These are phyloP conservation scores for Neoniphon sammara DNA, from an alignment of 2,797 vertebrate species.

Conservation along the genomic window DNA sequence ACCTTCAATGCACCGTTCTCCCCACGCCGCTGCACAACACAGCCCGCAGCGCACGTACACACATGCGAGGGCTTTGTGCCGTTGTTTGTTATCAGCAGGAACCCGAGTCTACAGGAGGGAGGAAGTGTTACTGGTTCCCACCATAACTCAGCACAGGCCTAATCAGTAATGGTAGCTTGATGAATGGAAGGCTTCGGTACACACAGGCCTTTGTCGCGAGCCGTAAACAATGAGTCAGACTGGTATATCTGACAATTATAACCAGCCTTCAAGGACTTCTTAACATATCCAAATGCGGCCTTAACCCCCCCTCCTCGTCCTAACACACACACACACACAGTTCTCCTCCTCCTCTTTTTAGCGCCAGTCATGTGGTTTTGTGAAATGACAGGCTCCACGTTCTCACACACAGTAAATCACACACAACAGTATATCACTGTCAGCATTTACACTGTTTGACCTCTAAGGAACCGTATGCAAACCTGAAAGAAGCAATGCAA, in stretches of 20 bases:
- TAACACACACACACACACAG: constrained; percentile 6
- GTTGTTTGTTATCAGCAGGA: constrained; percentile 79
- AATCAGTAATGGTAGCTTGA: constrained; percentile 69
- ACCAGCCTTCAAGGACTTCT: constrained; percentile 67
- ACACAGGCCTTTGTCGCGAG: constrained; percentile 58
- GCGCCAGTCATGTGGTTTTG: constrained; percentile 65
- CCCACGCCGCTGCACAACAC: constrained; percentile 26
- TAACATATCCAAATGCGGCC: constrained; percentile 50
- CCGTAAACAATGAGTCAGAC: constrained; percentile 70
- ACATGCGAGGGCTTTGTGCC: constrained; percentile 55
- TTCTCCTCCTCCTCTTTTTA: constrained; percentile 42
- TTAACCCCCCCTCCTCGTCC: constrained; percentile 1
- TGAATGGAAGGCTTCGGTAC: constrained; percentile 66
- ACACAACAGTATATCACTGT: constrained; percentile 46
- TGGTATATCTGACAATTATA: constrained; percentile 68
- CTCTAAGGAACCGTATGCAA: constrained; percentile 27
- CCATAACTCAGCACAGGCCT: constrained; percentile 73
- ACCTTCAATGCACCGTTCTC: constrained; percentile 47
- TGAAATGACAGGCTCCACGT: constrained; percentile 71
- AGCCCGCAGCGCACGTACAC: constrained; percentile 55
- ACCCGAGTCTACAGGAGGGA: constrained; percentile 68
- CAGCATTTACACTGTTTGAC: constrained; percentile 55
- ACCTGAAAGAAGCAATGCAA: constrained; percentile 34
- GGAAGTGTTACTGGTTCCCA: constrained; percentile 78
- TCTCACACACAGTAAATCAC: constrained; percentile 72